Percentiles rank a stretch among this genome's conserved stretches.
These are phyloP conservation scores for Euglossa dilemma DNA, from an alignment of 1,140 invertebrate species.

Conservation along the genomic window DNA sequence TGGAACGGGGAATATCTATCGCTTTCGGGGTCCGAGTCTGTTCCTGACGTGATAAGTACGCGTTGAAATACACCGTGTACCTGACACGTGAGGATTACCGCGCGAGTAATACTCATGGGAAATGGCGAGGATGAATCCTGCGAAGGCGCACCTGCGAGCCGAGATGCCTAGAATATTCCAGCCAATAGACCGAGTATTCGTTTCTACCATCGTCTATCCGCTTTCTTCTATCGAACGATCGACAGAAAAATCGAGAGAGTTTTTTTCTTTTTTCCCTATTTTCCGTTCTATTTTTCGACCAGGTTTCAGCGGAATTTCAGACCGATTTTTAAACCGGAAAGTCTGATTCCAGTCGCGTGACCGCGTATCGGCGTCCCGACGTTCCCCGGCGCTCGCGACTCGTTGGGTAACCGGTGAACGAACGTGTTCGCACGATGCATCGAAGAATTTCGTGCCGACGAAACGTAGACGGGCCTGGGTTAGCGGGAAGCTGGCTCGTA, in stretches of 20 bases:
- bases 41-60: conserved; percentile 8
- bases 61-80: neutral
- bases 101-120: neutral
- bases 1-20: neutral
- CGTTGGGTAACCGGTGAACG: neutral
- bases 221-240: neutral
- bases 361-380: neutral
- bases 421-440: conserved; percentile 50
- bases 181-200: too few relatives aligned
- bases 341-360: neutral
- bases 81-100: neutral
- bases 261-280: too few relatives aligned
- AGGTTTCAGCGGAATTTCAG: neutral
- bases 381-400: conserved; percentile 3
- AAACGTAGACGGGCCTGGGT: conserved; percentile 37
- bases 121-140: neutral
- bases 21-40: neutral
- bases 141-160: neutral
- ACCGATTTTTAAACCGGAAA: neutral
- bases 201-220: neutral
- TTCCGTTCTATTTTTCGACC: too few relatives aligned
- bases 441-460: conserved; percentile 64
- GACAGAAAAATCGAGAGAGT: too few relatives aligned
- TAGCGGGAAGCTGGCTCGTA: conserved; percentile 62
- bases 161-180: neutral